Evolutionary conservation across 2,113 vertebrate species (phyloP).

Genomic region (Neopipo cinnamomea): DNA sequence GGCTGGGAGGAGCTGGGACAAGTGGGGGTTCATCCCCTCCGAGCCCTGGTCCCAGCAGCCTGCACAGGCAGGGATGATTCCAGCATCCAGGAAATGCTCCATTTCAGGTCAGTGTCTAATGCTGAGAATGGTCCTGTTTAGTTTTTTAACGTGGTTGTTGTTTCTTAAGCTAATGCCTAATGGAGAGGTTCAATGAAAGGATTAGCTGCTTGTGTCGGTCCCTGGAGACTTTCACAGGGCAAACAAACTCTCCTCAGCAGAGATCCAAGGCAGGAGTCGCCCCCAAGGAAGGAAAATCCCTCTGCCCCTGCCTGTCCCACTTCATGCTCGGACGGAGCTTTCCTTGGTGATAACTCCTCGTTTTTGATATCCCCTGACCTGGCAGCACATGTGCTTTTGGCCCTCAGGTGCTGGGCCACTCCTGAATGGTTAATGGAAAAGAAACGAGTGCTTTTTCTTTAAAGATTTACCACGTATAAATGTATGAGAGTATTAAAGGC

Average conservation of each 20-base stretch:
- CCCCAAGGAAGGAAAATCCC: background rate
- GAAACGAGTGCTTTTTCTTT: slow-evolving; percentile 68
- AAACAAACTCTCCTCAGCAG: background rate
- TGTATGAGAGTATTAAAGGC: slow-evolving; percentile 80
- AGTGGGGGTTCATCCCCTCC: background rate
- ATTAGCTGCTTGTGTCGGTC: background rate
- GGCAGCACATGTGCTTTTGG: rapidly evolving
- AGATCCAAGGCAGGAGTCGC: background rate
- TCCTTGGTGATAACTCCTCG: rapidly evolving
- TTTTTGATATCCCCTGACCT: rapidly evolving
- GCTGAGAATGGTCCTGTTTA: background rate
- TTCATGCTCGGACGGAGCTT: rapidly evolving
- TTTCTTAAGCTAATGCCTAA: background rate
- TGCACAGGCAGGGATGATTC: rapidly evolving
- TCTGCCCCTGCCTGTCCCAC: background rate
- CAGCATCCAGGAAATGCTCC: background rate
- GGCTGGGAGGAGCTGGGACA: background rate
- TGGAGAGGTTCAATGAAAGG: background rate
- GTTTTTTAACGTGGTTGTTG: background rate
- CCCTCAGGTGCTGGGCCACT: background rate
- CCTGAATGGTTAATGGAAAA: slow-evolving; percentile 41
- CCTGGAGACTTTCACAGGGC: background rate
- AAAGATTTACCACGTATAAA: slow-evolving; percentile 81
- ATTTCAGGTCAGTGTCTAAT: rapidly evolving
- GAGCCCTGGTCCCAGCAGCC: rapidly evolving